Conservation (phyloP, 2,888 invertebrate genomes). For the Noctua janthina region DNA sequence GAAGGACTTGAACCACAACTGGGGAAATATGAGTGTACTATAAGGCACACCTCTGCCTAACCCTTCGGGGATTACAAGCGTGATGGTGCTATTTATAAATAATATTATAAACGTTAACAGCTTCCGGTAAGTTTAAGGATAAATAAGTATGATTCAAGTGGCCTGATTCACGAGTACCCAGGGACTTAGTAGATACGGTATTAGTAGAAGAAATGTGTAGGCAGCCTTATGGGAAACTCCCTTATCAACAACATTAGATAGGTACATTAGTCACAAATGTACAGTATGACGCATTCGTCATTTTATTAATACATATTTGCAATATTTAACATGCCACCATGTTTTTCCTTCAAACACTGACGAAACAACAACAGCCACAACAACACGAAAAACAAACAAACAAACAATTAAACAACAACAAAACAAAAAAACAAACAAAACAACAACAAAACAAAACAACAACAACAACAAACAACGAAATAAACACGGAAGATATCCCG, state of each 20-base stretch:
- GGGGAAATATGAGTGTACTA: background rate
- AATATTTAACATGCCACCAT: background rate
- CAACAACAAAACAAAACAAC: too few species aligned
- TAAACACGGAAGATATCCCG: too few species aligned
- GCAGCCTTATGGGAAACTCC: background rate
- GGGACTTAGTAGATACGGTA: background rate
- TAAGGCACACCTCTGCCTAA: too few species aligned
- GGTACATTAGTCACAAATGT: background rate
- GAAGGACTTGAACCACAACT: background rate
- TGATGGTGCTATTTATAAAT: background rate
- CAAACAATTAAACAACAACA: too few species aligned
- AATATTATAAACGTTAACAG: background rate
- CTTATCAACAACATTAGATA: background rate
- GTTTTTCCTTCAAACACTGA: background rate
- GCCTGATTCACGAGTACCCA: background rate
- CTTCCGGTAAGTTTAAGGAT: constrained; percentile 1
- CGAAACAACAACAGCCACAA: too few species aligned
- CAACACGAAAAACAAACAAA: too few species aligned
- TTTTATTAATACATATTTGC: background rate
- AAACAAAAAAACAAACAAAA: too few species aligned
- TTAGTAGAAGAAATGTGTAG: background rate
- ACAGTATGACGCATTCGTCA: background rate
- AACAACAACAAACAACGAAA: too few species aligned
- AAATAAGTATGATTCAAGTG: background rate
- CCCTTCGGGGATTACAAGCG: background rate